Base-by-base conservation (phyloP, 2,113 vertebrate genomes). In the Acanthisitta chloris region DNA sequence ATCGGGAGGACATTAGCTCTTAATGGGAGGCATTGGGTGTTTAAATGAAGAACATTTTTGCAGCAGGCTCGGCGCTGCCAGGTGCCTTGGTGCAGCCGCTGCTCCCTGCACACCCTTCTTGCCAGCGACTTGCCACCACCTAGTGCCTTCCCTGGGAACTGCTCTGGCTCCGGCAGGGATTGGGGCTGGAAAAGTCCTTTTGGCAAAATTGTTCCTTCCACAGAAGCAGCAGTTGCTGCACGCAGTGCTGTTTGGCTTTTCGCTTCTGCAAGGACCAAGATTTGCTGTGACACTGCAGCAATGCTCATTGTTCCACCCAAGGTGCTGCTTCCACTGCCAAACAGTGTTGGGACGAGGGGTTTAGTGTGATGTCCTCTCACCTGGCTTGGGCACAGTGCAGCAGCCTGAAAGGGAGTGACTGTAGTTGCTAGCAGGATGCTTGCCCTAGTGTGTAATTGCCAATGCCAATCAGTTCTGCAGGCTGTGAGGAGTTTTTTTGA, bases 81-180 rank as follows among this genome's bases (percentile, higher is more conserved):
- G 94, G 24, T 83, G 77, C 46, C 45, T 46, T 6, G 61, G 9
- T 4, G 26, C n/a, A 43, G 28, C 49, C 71, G 24, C 38, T 7
- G 9, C 66, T 81, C 54, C 33, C 81, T 36, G 7, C 34, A 28
- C 19, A 29, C 4, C 28, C 80, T 86, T 77, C 81, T 91, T 80
- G 91, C 94, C 94, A 88, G 92, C 61, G 34, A 87, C 88, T 62
- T 85, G 95, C 97, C 96, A 96, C 96, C 96, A 96, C 95, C 96
- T 97, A 96, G 93, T 87, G 96, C 90, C 91, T 12, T 3, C 8
- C 1, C 12, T 1, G 43, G 61, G 95, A 49, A 96, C 34, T 94
- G 92, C 91, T 65, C 33, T 5, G 10, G 5, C 59, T 61, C 33
- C 11, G 20, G 33, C 38, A 48, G 23, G 19, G 21, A 29, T 8